phyloP scores from a whole-genome alignment of 2,797 vertebrate genomes.

The Erethizon dorsatum region DNA sequence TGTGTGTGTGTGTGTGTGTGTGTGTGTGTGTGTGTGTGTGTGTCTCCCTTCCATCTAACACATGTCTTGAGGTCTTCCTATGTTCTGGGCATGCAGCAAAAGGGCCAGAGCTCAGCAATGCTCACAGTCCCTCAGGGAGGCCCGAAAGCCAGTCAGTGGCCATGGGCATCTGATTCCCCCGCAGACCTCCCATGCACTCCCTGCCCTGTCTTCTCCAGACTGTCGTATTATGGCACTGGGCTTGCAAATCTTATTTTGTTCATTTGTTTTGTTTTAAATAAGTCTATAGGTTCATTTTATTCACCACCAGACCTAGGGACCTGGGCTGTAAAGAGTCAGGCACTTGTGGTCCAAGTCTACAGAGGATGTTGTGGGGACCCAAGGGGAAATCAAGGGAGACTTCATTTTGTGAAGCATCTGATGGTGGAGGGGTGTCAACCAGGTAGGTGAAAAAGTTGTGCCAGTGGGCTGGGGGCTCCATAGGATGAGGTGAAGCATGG shows the following conservation, averaged over 20 bases:
- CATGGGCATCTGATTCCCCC: fast-evolving
- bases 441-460: not conserved
- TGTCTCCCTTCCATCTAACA: not conserved
- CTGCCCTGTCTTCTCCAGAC: not conserved
- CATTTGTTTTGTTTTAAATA: not conserved
- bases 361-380: not conserved
- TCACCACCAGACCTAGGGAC: not conserved
- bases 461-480: not conserved
- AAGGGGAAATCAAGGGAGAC: not conserved
- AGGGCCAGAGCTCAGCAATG: too few species aligned
- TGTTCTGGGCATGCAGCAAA: not conserved
- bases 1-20: not conserved
- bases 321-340: not conserved
- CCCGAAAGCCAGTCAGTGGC: not conserved
- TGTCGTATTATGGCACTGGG: not conserved
- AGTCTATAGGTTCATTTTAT: not conserved
- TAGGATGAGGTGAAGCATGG: not conserved
- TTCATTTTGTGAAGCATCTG: not conserved
- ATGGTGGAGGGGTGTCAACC: not conserved
- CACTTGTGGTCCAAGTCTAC: not conserved
- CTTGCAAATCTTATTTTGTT: not conserved
- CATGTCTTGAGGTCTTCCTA: not conserved
- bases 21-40: not conserved
- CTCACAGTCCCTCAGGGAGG: fast-evolving
- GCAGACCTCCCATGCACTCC: too few species aligned